phyloP scores from a whole-genome alignment of 2,888 invertebrate species.

The Leptopilina drosophilae region DNA sequence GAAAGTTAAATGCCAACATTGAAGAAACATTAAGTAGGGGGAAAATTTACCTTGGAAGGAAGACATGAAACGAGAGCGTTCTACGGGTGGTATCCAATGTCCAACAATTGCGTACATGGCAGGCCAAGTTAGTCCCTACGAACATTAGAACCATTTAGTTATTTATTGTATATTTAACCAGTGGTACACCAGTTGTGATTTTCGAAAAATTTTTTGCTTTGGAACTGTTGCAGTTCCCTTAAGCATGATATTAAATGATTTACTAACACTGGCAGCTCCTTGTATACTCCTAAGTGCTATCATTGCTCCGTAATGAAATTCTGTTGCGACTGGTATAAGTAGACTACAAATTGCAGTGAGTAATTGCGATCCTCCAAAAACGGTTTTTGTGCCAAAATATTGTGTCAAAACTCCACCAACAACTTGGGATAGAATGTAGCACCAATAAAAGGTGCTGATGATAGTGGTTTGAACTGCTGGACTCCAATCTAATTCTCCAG shows the following conservation, averaged over 20 bases:
- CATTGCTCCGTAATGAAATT: constrained; percentile 81
- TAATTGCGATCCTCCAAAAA: constrained; percentile 84
- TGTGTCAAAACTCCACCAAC: constrained; percentile 85
- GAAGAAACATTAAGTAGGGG: background rate
- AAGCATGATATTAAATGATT: background rate
- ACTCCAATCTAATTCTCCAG: constrained; percentile 83
- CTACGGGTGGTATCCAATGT: constrained; percentile 85
- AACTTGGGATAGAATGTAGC: constrained; percentile 84
- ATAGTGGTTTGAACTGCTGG: constrained; percentile 82
- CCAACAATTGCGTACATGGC: constrained; percentile 87
- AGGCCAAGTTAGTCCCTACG: constrained; percentile 84
- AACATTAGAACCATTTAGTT: background rate
- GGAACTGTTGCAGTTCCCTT: no score
- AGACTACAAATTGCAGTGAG: constrained; percentile 84
- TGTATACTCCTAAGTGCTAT: constrained; percentile 83
- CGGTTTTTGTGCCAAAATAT: constrained; percentile 84
- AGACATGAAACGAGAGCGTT: constrained; percentile 86
- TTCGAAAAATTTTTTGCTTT: no score
- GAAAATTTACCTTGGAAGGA: constrained; percentile 82
- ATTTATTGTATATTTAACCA: no score
- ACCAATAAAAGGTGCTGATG: constrained; percentile 85
- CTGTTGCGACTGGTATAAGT: constrained; percentile 82
- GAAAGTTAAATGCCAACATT: constrained; percentile 59
- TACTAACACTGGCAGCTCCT: constrained; percentile 83
- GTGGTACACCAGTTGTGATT: no score